Evolutionary conservation across 2,113 vertebrate species (phyloP), one percentile per base, ranked within the genome.

Genomic region (Tachuris rubrigastra): DNA sequence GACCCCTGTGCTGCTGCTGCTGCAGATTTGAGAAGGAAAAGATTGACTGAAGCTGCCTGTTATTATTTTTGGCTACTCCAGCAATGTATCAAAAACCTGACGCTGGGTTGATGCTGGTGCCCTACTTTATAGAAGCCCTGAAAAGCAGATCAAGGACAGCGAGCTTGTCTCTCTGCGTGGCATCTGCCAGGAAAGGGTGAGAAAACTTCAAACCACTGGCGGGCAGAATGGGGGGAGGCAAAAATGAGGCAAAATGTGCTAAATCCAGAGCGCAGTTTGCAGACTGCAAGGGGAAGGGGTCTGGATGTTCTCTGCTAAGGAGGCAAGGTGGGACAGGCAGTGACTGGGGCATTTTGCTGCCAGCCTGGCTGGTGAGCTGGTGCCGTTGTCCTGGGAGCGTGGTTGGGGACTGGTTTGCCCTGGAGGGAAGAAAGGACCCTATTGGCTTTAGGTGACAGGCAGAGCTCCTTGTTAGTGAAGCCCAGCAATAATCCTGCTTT

Each of bases 91-190:
- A 96, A 90, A 96, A 95, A 86, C 93, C 92, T 41, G 96, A 95
- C 5, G 14, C 92, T 65, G 83, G 92, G 66, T 37, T 96, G 93
- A 67, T 92, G 90, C 85, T 94, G 93, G 65, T 96, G 92, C 96
- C 96, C 96, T 96, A 94, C 96, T 96, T 97, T 89, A 53, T 93
- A 68, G 96, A 96, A 88, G 93, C 90, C 83, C 63, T 96, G 94
- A 96, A 97, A 95, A 94, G 94, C 95, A 96, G 96, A 96, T 88
- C 96, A 74, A 95, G 93, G 95, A 95, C 95, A 88, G 85, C 88
- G 5, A 96, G 93, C 89, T 93, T 96, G 73, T 92, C 96, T 93
- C 89, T 96, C 90, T 95, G 95, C 80, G 0, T 93, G 90, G 80
- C 85, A 75, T 56, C 96, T 92, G 95, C 95, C 88, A 89, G 78